phyloP scores from a whole-genome alignment of 2,888 invertebrate genomes.

The Xiphydria camelus region DNA sequence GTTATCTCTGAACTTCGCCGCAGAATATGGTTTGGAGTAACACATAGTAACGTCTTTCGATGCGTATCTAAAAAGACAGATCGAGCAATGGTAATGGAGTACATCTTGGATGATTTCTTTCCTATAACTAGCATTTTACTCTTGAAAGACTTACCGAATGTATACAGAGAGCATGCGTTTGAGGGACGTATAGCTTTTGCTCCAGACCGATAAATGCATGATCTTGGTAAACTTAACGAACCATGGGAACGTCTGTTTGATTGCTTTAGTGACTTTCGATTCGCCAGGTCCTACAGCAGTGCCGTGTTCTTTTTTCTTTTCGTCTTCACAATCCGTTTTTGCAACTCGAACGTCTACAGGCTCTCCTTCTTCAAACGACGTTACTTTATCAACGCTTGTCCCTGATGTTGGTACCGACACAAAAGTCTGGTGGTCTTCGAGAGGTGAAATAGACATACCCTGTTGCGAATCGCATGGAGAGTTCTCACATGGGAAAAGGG shows the following conservation, averaged over 20 bases:
- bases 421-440: too few species aligned
- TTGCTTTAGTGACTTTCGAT: slow-evolving; percentile 11
- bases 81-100: too few species aligned
- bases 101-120: background rate
- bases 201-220: slow-evolving; percentile 33
- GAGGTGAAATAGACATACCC: too few species aligned
- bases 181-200: slow-evolving; percentile 33
- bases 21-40: slow-evolving; percentile 37
- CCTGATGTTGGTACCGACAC: background rate
- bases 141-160: slow-evolving; percentile 31
- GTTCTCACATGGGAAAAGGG: too few species aligned
- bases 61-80: slow-evolving; percentile 53
- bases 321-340: background rate
- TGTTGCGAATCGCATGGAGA: too few species aligned
- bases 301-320: background rate
- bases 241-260: slow-evolving; percentile 37
- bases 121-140: background rate
- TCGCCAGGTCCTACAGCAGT: background rate
- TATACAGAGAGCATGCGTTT: slow-evolving; percentile 36
- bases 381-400: too few species aligned
- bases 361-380: background rate
- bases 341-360: too few species aligned
- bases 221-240: slow-evolving; percentile 33
- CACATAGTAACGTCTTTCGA: slow-evolving; percentile 38
- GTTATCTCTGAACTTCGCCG: slow-evolving; percentile 47